These are phyloP conservation scores for Hippocampus barbouri DNA, from an alignment of 2,113 vertebrate species.

Conservation along the genomic window DNA sequence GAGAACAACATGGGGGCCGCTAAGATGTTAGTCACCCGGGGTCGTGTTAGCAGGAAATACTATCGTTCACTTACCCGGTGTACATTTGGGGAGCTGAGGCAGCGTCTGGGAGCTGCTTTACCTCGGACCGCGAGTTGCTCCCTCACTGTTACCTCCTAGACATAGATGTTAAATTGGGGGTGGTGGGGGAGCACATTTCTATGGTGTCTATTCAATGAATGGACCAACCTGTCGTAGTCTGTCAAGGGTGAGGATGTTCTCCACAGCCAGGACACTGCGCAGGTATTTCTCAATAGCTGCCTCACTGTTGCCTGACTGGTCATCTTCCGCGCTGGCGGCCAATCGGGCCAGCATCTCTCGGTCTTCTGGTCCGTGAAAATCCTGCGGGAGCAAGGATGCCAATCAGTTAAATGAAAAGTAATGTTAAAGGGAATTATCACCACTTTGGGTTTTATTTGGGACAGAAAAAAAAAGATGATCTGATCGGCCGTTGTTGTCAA, in stretches of 20 bases:
- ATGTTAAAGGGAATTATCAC: not conserved
- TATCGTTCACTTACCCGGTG: slow-evolving; percentile 71
- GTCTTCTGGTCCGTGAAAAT: slow-evolving; percentile 90
- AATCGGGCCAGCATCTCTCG: slow-evolving; percentile 88
- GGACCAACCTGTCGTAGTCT: slow-evolving; percentile 84
- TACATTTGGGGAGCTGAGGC: slow-evolving; percentile 90
- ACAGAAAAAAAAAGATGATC: not conserved
- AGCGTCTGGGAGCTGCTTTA: slow-evolving; percentile 81
- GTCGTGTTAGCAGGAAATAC: not conserved
- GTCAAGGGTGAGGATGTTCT: slow-evolving; percentile 95
- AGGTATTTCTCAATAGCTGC: slow-evolving; percentile 96
- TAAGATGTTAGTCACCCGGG: not conserved
- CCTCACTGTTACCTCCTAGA: slow-evolving; percentile 91
- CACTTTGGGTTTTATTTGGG: not conserved
- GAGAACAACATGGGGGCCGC: not conserved
- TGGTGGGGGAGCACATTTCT: not conserved
- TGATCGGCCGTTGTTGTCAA: not conserved
- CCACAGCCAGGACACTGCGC: slow-evolving; percentile 88
- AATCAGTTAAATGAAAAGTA: not conserved
- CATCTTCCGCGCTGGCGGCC: slow-evolving; percentile 82
- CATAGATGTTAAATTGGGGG: slow-evolving; percentile 14
- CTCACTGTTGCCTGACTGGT: slow-evolving; percentile 83
- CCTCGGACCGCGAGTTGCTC: slow-evolving; percentile 87
- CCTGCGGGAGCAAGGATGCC: slow-evolving; percentile 63
- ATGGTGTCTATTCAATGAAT: no score